Conservation (phyloP, 2,113 vertebrate genomes). For the Phoenicopterus ruber region DNA sequence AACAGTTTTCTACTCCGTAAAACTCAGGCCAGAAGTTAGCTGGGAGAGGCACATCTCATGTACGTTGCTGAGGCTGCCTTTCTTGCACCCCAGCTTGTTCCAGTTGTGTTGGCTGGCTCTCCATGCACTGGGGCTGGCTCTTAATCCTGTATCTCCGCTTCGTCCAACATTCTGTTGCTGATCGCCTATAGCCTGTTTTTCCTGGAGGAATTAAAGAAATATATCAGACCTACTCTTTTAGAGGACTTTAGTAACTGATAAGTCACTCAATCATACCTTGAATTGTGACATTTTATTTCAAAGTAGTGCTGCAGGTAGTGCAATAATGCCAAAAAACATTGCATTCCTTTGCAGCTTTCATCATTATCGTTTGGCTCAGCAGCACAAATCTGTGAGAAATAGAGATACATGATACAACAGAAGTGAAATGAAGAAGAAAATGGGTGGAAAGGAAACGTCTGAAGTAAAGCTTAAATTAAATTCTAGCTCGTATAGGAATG, state of each 20-base stretch:
- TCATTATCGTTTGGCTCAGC: slow-evolving; percentile 34
- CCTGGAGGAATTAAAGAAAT: slow-evolving; percentile 12
- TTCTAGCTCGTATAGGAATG: not conserved
- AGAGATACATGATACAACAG: slow-evolving; percentile 28
- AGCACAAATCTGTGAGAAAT: not conserved
- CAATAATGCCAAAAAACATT: not conserved
- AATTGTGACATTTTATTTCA: slow-evolving; percentile 45
- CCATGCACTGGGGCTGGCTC: not conserved
- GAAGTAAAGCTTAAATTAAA: slow-evolving; percentile 55
- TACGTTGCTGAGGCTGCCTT: not conserved
- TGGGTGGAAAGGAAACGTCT: slow-evolving; percentile 24
- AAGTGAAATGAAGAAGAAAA: slow-evolving; percentile 58
- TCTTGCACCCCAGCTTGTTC: not conserved
- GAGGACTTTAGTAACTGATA: not conserved
- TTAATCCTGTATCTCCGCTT: not conserved
- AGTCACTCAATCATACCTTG: slow-evolving; percentile 43
- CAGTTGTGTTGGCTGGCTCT: not conserved
- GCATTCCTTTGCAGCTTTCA: slow-evolving; percentile 35
- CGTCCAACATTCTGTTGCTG: not conserved
- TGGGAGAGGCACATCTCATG: not conserved
- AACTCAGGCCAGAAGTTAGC: not conserved
- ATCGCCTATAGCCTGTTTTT: not conserved
- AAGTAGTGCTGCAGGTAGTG: slow-evolving; percentile 35
- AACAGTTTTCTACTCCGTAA: not conserved
- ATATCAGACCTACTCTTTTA: not conserved